Percentiles rank a stretch among this genome's conserved stretches.
phyloP scores from a whole-genome alignment of 2,113 vertebrate genomes.

The Cyprinodon brontotheroides region DNA sequence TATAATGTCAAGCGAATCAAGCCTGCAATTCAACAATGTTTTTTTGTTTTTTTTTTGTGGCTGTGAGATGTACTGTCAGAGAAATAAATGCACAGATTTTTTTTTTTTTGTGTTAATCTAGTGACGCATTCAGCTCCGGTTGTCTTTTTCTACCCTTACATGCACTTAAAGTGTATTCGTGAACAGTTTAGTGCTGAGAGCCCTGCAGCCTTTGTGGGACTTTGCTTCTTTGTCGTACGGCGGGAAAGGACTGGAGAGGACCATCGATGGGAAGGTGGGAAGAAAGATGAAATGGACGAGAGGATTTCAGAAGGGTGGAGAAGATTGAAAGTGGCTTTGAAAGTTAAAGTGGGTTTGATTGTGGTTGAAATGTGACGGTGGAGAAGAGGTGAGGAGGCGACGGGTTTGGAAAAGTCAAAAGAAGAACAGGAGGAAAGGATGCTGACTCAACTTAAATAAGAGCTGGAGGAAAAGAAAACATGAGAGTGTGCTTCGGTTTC shows the following conservation, averaged over 20 bases:
- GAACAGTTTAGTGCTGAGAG: slow-evolving; percentile 66
- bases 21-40: slow-evolving; percentile 45
- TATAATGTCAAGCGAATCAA: slow-evolving; percentile 57
- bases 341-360: background rate
- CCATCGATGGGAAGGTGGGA: slow-evolving; percentile 17
- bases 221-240: slow-evolving; percentile 55
- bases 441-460: slow-evolving; percentile 24
- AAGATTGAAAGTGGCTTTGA: background rate
- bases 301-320: slow-evolving; percentile 9
- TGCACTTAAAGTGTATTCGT: slow-evolving; percentile 44
- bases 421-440: background rate
- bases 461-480: slow-evolving; percentile 15
- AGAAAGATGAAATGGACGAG: slow-evolving; percentile 17
- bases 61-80: slow-evolving; percentile 38
- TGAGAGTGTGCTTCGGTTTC: slow-evolving; percentile 26
- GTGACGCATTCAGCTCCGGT: slow-evolving; percentile 8
- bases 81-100: slow-evolving; percentile 38
- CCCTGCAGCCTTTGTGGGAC: slow-evolving; percentile 61
- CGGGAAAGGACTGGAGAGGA: slow-evolving; percentile 50
- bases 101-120: background rate
- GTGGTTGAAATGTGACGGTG: slow-evolving; percentile 6
- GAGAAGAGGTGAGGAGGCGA: slow-evolving; percentile 21
- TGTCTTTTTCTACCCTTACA: slow-evolving; percentile 21
- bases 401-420: slow-evolving; percentile 14
- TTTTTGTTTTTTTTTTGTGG: slow-evolving; percentile 32